Evolutionary conservation across 2,888 invertebrate genomes (phyloP).

Genomic region (Pyrgus malvae): DNA sequence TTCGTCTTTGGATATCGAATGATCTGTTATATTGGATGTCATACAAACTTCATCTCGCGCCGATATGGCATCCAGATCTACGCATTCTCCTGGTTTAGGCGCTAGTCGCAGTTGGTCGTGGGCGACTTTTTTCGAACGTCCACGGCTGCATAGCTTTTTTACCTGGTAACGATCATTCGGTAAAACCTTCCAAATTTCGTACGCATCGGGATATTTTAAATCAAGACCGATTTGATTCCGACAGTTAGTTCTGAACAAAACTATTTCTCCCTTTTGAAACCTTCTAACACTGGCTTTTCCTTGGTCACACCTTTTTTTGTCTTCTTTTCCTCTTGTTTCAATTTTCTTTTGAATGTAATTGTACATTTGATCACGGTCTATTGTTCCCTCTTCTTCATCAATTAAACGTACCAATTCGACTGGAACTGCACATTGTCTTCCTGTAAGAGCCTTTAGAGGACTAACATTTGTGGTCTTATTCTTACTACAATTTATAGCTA

Average conservation of each 20-base stretch:
- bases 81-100: not conserved
- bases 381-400: not conserved
- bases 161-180: not conserved
- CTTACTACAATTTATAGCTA: conserved; percentile 7
- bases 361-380: not conserved
- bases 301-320: not conserved
- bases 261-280: not conserved
- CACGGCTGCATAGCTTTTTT: not conserved
- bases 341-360: not conserved
- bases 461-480: not conserved
- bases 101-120: not conserved
- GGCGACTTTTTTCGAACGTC: not conserved
- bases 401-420: not conserved
- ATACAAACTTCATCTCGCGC: not conserved
- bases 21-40: not conserved
- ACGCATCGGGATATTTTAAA: not conserved
- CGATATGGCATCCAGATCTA: too few species aligned
- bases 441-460: not conserved
- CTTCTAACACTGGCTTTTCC: not conserved
- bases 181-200: not conserved
- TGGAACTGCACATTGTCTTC: not conserved
- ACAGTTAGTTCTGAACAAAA: not conserved
- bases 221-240: not conserved
- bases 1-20: not conserved
- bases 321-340: not conserved